Conservation (phyloP, 53 echinoderm and acorn worm species). For the Pentamera pediparva region DNA sequence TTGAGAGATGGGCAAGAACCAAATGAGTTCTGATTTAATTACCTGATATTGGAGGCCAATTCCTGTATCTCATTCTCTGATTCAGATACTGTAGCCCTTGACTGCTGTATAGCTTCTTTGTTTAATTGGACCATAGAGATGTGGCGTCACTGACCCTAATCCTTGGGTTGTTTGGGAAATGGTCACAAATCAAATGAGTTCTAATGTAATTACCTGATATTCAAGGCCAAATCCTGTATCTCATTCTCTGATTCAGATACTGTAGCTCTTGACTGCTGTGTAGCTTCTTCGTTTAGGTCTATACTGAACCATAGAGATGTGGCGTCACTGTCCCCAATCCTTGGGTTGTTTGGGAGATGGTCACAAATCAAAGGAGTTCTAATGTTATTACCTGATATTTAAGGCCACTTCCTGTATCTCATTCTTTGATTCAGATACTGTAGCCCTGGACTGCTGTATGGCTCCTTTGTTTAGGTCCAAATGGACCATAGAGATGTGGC, state of each 20-base stretch:
- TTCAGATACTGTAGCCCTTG: too few species aligned
- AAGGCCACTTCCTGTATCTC: constrained; percentile 9
- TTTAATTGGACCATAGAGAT: too few species aligned
- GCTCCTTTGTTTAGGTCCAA: constrained; percentile 18
- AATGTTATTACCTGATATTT: background rate
- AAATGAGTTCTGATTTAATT: too few species aligned
- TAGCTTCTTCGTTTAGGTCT: background rate
- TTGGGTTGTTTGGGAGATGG: constrained; percentile 29
- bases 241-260: background rate
- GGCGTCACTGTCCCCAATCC: constrained; percentile 36
- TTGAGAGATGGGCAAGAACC: too few species aligned
- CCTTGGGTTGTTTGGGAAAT: too few species aligned
- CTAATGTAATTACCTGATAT: background rate
- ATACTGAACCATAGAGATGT: constrained; percentile 52
- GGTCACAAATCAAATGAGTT: background rate
- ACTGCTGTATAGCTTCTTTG: too few species aligned
- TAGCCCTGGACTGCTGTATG: background rate
- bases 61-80: too few species aligned
- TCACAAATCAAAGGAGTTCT: background rate
- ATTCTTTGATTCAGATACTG: background rate
- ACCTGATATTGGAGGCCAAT: too few species aligned
- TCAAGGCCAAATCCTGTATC: constrained; percentile 4
- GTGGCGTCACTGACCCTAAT: too few species aligned
- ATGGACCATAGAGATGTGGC: constrained; percentile 43
- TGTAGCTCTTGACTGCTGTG: background rate